phyloP scores from a whole-genome alignment of 2,113 vertebrate species.

The Narcine bancroftii region DNA sequence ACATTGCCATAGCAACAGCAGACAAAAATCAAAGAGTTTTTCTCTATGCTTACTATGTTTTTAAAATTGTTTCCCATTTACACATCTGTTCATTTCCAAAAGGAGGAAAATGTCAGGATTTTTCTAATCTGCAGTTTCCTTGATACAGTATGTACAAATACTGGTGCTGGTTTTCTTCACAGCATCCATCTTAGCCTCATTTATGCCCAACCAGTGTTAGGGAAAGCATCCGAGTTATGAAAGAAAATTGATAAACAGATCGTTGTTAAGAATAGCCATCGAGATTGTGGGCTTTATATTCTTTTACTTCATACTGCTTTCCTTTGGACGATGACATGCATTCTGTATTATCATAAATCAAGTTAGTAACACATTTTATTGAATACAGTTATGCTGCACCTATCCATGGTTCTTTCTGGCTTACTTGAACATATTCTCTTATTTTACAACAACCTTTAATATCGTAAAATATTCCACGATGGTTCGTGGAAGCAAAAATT shows the following conservation, averaged over 20 bases:
- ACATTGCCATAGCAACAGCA: constrained; percentile 7
- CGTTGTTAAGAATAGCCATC: not conserved
- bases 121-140: not conserved
- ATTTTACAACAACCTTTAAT: not conserved
- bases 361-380: not conserved
- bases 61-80: not conserved
- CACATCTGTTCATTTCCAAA: not conserved
- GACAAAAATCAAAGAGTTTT: not conserved
- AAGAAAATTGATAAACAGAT: not conserved
- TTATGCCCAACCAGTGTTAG: not conserved
- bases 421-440: not conserved
- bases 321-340: not conserved
- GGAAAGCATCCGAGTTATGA: not conserved
- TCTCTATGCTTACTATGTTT: not conserved
- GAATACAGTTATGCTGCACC: not conserved
- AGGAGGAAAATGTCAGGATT: not conserved
- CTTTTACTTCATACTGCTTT: not conserved
- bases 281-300: not conserved
- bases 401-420: not conserved
- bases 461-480: not conserved
- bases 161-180: not conserved
- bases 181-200: not conserved
- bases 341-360: not conserved
- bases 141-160: not conserved
- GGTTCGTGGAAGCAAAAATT: not conserved